phyloP scores from a whole-genome alignment of 2,888 invertebrate genomes.

The Monoplex corrugatus region DNA sequence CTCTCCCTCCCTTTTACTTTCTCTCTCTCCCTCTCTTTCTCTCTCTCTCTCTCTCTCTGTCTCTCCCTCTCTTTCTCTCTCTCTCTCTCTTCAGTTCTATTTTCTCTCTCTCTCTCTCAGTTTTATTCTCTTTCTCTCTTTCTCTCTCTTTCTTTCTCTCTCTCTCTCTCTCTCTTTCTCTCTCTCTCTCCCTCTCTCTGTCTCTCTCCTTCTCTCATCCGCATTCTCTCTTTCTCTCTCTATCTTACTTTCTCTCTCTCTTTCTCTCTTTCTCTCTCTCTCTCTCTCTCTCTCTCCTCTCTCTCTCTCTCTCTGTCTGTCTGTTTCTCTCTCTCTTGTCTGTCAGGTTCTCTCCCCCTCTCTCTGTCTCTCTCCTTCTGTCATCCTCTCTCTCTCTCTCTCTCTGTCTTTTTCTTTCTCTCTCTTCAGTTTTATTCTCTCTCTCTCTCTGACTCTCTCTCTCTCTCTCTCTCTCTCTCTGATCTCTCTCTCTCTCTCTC shows the following conservation, averaged over 20 bases:
- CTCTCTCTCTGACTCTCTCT: too few relatives aligned
- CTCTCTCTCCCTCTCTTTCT: neutral
- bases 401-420: neutral
- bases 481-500: neutral
- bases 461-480: too few relatives aligned
- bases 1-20: neutral
- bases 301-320: neutral
- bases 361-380: too few relatives aligned
- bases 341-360: neutral
- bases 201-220: too few relatives aligned
- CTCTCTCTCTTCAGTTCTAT: accelerated
- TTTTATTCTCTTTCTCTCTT: neutral
- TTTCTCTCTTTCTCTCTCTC: neutral
- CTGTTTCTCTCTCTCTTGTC: neutral
- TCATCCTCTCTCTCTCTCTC: neutral
- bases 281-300: neutral
- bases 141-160: neutral
- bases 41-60: neutral
- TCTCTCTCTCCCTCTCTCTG: neutral
- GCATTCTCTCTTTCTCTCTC: neutral
- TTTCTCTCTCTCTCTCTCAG: neutral
- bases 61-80: neutral
- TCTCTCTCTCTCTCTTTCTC: neutral
- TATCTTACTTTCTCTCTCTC: neutral
- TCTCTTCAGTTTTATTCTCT: neutral